Percentiles rank a stretch among this genome's conserved stretches.
Evolutionary conservation across 1,140 invertebrate genomes (phyloP).

Genomic region (Muscidifurax raptorellus): DNA sequence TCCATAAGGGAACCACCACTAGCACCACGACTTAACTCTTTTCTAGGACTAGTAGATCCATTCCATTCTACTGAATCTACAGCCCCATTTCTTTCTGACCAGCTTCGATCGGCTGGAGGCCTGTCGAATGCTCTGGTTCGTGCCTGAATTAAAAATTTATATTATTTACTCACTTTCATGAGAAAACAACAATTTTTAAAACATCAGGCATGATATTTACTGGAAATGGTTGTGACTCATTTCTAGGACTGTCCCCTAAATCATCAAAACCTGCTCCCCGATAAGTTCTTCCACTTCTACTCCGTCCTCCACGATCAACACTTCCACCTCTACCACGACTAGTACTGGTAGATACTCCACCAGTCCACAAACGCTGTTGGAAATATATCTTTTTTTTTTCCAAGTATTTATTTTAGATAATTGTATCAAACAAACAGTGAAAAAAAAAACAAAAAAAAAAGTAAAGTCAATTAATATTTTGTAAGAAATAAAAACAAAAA

Average conservation of each 20-base stretch:
- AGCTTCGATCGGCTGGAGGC: constrained; percentile 75
- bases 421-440: background rate
- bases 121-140: constrained; percentile 71
- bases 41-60: constrained; percentile 78
- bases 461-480: background rate
- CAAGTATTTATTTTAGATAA: background rate
- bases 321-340: constrained; percentile 78
- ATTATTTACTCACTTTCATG: constrained; percentile 25
- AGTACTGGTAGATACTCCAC: constrained; percentile 66
- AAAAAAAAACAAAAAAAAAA: background rate
- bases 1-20: constrained; percentile 76
- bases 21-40: constrained; percentile 76
- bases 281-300: constrained; percentile 76
- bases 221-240: constrained; percentile 69
- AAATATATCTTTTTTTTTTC: background rate
- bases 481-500: background rate
- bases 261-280: constrained; percentile 78
- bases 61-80: constrained; percentile 79
- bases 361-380: constrained; percentile 71
- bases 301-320: constrained; percentile 75
- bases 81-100: constrained; percentile 81
- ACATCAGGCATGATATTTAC: constrained; percentile 55
- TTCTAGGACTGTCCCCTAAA: constrained; percentile 71
- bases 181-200: constrained; percentile 30
- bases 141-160: constrained; percentile 55